Conservation (phyloP, 2,888 invertebrate genomes). For the Catocala fraxini region DNA sequence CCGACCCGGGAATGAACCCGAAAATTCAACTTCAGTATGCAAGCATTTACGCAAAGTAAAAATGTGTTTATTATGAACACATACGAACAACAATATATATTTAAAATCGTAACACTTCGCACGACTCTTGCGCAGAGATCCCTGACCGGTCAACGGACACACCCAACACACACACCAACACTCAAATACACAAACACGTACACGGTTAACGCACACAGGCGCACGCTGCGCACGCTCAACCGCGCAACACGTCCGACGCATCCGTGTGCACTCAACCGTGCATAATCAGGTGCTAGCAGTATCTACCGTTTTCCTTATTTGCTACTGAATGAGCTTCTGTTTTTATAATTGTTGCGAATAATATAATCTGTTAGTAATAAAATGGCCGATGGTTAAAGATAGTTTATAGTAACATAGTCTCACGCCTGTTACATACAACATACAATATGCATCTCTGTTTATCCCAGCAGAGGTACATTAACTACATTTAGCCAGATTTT, state of each 20-base stretch:
- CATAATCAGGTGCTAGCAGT: conserved; percentile 16
- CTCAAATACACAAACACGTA: background rate
- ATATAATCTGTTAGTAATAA: too few relatives aligned
- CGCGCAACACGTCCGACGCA: conserved; percentile 9
- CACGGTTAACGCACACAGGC: conserved; percentile 3
- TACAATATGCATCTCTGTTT: too few relatives aligned
- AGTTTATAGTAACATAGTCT: too few relatives aligned
- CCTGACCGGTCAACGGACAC: conserved; percentile 40
- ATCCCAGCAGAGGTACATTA: too few relatives aligned
- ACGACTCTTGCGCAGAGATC: conserved; percentile 19
- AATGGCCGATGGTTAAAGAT: too few relatives aligned
- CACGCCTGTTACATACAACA: too few relatives aligned
- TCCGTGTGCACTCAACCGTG: conserved; percentile 24
- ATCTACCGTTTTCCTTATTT: conserved; percentile 36
- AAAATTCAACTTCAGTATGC: too few relatives aligned
- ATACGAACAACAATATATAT: background rate
- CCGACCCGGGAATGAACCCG: too few relatives aligned
- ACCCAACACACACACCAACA: conserved; percentile 26
- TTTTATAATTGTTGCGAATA: too few relatives aligned
- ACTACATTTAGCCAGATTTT: too few relatives aligned
- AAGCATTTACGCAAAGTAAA: too few relatives aligned
- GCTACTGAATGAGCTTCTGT: background rate
- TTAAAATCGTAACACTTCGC: background rate
- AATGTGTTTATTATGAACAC: too few relatives aligned
- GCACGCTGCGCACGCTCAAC: conserved; percentile 6